A percentile compares a stretch with the other conserved stretches of the same genome.
Evolutionary conservation across 2,113 vertebrate species (phyloP).

Genomic region (Damaliscus lunatus): DNA sequence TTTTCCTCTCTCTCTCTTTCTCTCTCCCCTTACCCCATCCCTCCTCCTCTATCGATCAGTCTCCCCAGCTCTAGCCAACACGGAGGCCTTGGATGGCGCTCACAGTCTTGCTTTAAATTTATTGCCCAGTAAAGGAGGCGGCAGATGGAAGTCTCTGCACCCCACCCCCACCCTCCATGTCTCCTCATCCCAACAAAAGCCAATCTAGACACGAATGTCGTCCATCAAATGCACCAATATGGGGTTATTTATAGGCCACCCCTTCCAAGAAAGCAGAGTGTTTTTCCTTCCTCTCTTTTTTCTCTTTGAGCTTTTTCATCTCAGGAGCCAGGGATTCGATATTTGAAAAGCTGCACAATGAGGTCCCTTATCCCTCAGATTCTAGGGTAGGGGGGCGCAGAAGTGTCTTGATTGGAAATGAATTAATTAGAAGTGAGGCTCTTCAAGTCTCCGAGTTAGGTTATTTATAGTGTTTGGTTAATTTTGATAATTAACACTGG

Average conservation of each 20-base stretch:
- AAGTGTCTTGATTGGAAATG: constrained; percentile 75
- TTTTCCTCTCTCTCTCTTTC: not conserved
- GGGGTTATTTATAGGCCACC: constrained; percentile 65
- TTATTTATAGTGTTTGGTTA: constrained; percentile 78
- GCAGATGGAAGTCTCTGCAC: constrained; percentile 67
- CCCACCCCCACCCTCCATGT: constrained; percentile 28
- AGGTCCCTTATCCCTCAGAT: constrained; percentile 46
- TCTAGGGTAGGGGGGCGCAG: constrained; percentile 68
- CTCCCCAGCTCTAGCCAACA: constrained; percentile 61
- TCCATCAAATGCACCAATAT: constrained; percentile 65
- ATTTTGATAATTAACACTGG: constrained; percentile 77
- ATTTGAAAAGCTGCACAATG: constrained; percentile 47
- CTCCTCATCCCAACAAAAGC: constrained; percentile 68
- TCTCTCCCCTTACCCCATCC: not conserved
- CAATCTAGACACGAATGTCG: constrained; percentile 21
- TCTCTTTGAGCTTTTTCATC: not conserved
- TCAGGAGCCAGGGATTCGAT: not conserved
- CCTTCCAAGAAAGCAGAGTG: constrained; percentile 55
- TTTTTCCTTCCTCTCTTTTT: not conserved
- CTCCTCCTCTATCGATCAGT: constrained; percentile 58
- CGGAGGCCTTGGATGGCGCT: constrained; percentile 53
- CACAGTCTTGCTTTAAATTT: constrained; percentile 70
- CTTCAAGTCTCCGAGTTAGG: constrained; percentile 74
- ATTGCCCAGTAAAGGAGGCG: constrained; percentile 64
- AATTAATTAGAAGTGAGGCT: constrained; percentile 77